These are phyloP conservation scores for Anseranas semipalmata DNA, from an alignment of 2,113 vertebrate species.

Conservation along the genomic window DNA sequence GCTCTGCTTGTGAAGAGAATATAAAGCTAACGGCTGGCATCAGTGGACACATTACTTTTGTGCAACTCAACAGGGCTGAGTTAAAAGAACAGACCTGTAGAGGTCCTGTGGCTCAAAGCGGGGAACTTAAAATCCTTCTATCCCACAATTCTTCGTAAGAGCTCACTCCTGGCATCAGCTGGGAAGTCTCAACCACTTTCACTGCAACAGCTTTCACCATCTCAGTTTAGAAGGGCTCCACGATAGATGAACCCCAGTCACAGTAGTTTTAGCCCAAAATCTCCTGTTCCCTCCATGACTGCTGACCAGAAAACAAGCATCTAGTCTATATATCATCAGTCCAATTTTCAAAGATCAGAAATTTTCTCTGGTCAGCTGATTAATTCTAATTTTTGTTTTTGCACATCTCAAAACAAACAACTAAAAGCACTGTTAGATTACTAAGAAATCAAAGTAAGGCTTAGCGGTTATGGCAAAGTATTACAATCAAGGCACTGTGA, in stretches of 20 bases:
- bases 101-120: background rate
- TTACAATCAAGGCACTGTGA: background rate
- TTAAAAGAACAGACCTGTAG: background rate
- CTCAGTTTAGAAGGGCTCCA: background rate
- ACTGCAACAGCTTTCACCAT: background rate
- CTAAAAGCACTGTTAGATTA: background rate
- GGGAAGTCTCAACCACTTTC: background rate
- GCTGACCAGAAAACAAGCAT: background rate
- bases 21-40: background rate
- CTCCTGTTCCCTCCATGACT: background rate
- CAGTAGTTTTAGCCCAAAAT: background rate
- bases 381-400: background rate
- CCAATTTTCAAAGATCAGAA: background rate
- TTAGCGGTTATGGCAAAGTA: background rate
- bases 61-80: background rate
- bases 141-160: background rate
- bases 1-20: background rate
- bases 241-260: background rate
- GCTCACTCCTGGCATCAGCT: background rate
- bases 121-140: background rate
- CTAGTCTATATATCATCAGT: background rate
- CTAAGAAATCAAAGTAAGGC: background rate
- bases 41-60: background rate
- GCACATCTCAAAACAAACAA: background rate
- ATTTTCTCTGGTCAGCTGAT: background rate